These are phyloP conservation scores for Philhelius pedissequus DNA, from an alignment of 2,888 invertebrate species.

Conservation along the genomic window DNA sequence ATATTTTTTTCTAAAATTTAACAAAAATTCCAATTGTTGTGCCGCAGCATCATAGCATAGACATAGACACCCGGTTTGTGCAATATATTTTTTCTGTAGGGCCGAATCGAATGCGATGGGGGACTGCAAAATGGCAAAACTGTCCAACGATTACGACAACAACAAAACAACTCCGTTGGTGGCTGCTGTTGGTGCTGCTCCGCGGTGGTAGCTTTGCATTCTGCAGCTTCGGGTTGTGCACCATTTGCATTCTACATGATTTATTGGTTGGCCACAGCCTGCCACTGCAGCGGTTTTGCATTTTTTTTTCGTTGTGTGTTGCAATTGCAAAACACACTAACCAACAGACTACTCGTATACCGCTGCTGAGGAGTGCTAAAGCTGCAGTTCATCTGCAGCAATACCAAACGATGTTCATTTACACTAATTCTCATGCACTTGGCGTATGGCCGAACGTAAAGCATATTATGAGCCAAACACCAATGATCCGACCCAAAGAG, in stretches of 20 bases:
- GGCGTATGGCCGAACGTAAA: slow-evolving; percentile 35
- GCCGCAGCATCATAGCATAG: slow-evolving; percentile 21
- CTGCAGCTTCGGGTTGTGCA: slow-evolving; percentile 47
- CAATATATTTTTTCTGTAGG: slow-evolving; percentile 13
- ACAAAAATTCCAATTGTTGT: slow-evolving; percentile 62
- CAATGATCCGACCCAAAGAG: neutral
- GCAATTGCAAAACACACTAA: slow-evolving; percentile 31
- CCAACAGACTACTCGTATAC: neutral
- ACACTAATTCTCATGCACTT: slow-evolving; percentile 66
- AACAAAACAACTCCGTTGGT: slow-evolving; percentile 23
- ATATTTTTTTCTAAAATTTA: slow-evolving; percentile 56
- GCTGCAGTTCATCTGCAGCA: slow-evolving; percentile 64
- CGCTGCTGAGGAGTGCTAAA: slow-evolving; percentile 36
- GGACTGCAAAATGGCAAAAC: slow-evolving; percentile 35
- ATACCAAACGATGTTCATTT: slow-evolving; percentile 52
- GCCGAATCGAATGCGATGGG: too few relatives aligned
- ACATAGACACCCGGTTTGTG: slow-evolving; percentile 28
- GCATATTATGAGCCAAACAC: neutral
- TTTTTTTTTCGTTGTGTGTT: slow-evolving; percentile 22
- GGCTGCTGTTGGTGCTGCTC: neutral
- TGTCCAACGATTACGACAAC: slow-evolving; percentile 44
- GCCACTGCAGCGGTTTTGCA: slow-evolving; percentile 43
- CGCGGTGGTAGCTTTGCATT: slow-evolving; percentile 22
- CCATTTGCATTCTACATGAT: slow-evolving; percentile 68
- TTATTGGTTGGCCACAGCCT: slow-evolving; percentile 56